Percentiles rank a stretch among this genome's conserved stretches.
phyloP scores from a whole-genome alignment of 2,797 vertebrate species.

The Psittacula derbiana region DNA sequence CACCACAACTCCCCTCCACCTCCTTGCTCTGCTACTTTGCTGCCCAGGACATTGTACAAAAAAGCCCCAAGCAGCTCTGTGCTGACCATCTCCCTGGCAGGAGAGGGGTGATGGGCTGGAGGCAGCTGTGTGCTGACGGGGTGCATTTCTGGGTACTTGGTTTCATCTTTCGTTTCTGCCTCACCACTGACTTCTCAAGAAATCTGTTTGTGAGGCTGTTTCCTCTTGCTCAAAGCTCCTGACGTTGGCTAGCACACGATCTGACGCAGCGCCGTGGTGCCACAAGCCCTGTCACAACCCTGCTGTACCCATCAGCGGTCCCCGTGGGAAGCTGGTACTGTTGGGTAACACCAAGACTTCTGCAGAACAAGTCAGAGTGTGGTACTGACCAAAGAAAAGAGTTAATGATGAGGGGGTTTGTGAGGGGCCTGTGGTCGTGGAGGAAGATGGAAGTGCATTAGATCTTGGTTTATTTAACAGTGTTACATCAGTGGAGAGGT shows the following conservation, averaged over 20 bases:
- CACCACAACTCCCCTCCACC: not conserved
- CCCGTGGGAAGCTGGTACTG: rapidly evolving
- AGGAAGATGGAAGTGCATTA: not conserved
- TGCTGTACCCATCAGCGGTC: not conserved
- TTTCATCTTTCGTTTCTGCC: not conserved
- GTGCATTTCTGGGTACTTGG: not conserved
- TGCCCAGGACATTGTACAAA: not conserved
- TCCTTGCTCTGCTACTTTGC: not conserved
- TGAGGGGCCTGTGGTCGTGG: not conserved
- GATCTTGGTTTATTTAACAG: not conserved
- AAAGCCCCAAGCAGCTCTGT: not conserved
- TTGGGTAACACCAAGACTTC: rapidly evolving
- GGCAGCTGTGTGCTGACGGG: rapidly evolving
- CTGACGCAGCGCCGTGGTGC: rapidly evolving
- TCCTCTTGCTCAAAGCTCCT: not conserved
- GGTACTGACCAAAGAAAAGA: not conserved
- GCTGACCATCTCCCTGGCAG: not conserved
- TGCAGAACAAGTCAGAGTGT: not conserved
- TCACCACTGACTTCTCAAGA: not conserved
- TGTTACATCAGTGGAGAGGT: not conserved
- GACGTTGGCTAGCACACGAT: rapidly evolving
- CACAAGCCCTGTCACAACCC: not conserved
- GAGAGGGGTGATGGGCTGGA: not conserved
- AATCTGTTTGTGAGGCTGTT: not conserved
- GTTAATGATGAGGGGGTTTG: not conserved